phyloP scores from a whole-genome alignment of 53 echinoderm and acorn worm species.

The Paelopatides confundens region DNA sequence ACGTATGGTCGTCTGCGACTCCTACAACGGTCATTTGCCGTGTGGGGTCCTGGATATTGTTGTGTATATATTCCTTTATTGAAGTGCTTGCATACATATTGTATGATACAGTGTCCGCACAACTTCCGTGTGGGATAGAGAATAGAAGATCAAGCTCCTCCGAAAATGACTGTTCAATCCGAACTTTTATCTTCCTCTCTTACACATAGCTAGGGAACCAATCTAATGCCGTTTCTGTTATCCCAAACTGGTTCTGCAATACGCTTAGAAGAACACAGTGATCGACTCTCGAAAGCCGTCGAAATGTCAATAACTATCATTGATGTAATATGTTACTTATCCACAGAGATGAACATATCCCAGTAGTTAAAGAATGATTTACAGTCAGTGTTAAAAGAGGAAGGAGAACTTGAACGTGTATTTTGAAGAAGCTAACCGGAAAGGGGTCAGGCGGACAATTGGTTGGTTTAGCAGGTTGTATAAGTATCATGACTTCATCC shows the following conservation, averaged over 20 bases:
- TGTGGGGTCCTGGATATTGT: neutral
- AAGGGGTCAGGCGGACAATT: neutral
- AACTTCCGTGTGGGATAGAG: neutral
- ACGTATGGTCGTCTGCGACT: constrained; percentile 30
- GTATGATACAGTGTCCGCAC: neutral
- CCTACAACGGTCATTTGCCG: neutral
- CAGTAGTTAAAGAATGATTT: neutral
- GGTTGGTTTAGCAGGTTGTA: neutral
- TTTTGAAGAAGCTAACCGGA: neutral
- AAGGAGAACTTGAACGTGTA: neutral
- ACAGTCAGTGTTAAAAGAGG: neutral
- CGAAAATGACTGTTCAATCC: neutral
- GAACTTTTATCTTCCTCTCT: neutral
- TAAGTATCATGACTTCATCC: neutral
- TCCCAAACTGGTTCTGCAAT: constrained; percentile 6
- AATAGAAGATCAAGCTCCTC: constrained; percentile 3
- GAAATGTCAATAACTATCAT: neutral
- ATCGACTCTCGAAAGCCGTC: constrained; percentile 19
- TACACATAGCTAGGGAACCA: constrained; percentile 8
- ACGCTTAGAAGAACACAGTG: neutral
- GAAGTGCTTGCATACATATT: constrained; percentile 10
- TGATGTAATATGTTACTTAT: neutral
- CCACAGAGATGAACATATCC: neutral
- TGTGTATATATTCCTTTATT: neutral
- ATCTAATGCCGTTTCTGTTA: neutral